Base-by-base conservation (phyloP, 1,140 invertebrate species). In the Sitobion miscanthi region DNA sequence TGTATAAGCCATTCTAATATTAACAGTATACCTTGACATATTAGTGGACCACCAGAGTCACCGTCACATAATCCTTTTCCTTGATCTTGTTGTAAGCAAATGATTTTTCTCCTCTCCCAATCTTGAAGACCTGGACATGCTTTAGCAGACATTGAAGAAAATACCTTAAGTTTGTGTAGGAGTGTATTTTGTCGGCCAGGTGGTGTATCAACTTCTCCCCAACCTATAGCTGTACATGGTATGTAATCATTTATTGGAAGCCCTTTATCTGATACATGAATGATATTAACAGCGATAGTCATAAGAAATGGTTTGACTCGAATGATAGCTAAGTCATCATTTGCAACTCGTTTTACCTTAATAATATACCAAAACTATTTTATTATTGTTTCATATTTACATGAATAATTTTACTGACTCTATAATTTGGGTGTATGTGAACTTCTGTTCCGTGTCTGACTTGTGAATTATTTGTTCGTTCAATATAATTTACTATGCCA, bases 41-140 rank as follows among this genome's bases (percentile, higher is more conserved):
- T 88, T 11, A 94, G 93, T 77, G 94, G 94, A 86, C 94, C 94
- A 23, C 94, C 94, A 83, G 93, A 94, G 52, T 94, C 94, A 1
- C 94, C 94, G 52, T 94, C 94, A 49, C 94, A 94, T 25, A 94
- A 93, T 21, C 94, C 94, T 90, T 93, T 94, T 30, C 94, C 94
- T 8, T 94, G 57, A 38, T 94, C 89, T 52, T 94, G 94, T 69
- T 91, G 93, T 42, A 94, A 89, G 62, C 94, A 94, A 49, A 94
- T 94, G 47, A 94, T 94, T 38, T 94, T 94, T 54, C 85, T 94
- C 52, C 94, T 90, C 77, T 94, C 93, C 42, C 93, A 87, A 35
- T 91, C 90, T 42, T 89, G 90, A n/a, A 94, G 85, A 17, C 94
- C 94, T 42, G 94, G 94, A 52, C 94, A 94, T 20, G 94, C 93